phyloP scores from a whole-genome alignment of 2,888 invertebrate species.

The Spicauda simplicius region DNA sequence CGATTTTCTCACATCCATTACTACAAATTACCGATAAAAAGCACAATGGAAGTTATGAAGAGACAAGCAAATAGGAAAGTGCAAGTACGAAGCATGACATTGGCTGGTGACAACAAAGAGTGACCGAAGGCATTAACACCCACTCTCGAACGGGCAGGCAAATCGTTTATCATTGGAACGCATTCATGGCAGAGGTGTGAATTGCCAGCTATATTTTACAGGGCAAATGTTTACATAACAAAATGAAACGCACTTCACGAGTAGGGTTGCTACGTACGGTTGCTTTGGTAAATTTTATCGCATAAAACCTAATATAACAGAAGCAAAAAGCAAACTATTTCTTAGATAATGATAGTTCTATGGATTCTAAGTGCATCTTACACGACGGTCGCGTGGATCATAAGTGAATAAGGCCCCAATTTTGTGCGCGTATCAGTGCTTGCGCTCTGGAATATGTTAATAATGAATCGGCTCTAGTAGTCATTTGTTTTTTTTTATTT shows the following conservation, averaged over 20 bases:
- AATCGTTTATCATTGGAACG: constrained; percentile 29
- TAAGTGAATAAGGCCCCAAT: too few relatives aligned
- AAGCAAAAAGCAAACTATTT: too few relatives aligned
- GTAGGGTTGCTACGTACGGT: background rate
- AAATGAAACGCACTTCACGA: constrained; percentile 7
- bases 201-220: constrained; percentile 28
- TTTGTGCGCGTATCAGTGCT: too few relatives aligned
- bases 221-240: constrained; percentile 30
- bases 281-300: background rate
- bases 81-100: constrained; percentile 29
- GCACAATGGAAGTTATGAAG: background rate
- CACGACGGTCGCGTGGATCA: too few relatives aligned
- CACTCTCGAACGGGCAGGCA: constrained; percentile 21
- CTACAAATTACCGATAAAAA: background rate
- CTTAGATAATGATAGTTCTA: too few relatives aligned
- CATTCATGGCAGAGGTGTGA: constrained; percentile 34
- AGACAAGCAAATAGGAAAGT: constrained; percentile 24
- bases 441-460: too few relatives aligned
- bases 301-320: background rate
- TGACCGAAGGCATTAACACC: constrained; percentile 34
- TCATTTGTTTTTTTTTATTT: too few relatives aligned
- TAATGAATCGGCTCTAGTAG: too few relatives aligned
- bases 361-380: too few relatives aligned
- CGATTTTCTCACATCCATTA: background rate
- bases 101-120: constrained; percentile 27